These are phyloP conservation scores for Oophaga pumilio DNA, from an alignment of 2,113 vertebrate genomes.

Conservation along the genomic window DNA sequence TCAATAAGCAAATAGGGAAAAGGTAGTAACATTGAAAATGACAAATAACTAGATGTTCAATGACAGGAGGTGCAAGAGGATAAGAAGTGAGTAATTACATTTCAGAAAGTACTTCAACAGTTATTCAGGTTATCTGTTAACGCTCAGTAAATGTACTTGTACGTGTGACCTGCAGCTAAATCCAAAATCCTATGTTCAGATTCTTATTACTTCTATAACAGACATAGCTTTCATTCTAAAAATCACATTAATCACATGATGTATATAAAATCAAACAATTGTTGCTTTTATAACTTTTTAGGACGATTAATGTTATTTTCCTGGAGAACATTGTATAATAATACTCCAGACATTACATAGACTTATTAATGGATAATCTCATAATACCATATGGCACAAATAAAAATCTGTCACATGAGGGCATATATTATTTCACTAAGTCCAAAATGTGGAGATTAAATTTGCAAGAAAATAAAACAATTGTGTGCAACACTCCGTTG, in stretches of 20 bases:
- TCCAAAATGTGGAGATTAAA: too few species aligned
- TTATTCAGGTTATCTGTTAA: conserved; percentile 19
- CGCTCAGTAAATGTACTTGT: conserved; percentile 15
- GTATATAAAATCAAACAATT: not conserved
- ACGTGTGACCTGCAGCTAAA: not conserved
- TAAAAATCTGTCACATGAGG: too few species aligned
- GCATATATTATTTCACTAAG: too few species aligned
- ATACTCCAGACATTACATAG: too few species aligned
- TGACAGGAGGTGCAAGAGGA: conserved; percentile 1
- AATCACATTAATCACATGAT: not conserved
- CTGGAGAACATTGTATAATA: too few species aligned
- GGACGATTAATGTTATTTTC: not conserved
- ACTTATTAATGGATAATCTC: too few species aligned
- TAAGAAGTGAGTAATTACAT: not conserved
- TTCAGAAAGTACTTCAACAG: conserved; percentile 13
- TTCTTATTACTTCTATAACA: not conserved
- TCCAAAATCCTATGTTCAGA: not conserved
- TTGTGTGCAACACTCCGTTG: too few species aligned
- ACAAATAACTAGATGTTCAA: conserved; percentile 13
- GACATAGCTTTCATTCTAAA: not conserved
- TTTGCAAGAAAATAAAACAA: too few species aligned
- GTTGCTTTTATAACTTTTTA: not conserved
- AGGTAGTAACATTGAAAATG: not conserved
- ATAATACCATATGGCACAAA: too few species aligned
- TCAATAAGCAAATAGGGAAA: conserved; percentile 4